Conservation (phyloP, 1,140 invertebrate genomes). For the Anagrus nilaparvatae region DNA sequence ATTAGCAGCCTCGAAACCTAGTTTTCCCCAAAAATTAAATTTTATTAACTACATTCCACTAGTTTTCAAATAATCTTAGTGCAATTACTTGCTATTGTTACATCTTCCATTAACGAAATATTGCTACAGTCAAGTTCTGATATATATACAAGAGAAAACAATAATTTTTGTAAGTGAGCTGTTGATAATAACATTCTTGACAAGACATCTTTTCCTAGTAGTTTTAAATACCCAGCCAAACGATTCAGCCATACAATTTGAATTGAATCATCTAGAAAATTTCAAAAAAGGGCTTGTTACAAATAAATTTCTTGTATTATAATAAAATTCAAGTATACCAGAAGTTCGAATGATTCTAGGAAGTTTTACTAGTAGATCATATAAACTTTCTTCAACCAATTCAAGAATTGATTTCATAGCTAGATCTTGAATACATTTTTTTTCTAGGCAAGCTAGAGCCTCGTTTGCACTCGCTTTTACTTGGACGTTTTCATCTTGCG, state of each 20-base stretch:
- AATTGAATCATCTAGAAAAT: constrained; percentile 44
- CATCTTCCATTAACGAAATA: constrained; percentile 45
- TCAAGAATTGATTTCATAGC: constrained; percentile 39
- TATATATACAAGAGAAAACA: constrained; percentile 44
- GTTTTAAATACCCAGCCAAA: constrained; percentile 48
- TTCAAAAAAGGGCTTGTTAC: background rate
- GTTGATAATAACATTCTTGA: constrained; percentile 41
- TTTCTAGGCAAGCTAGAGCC: constrained; percentile 35
- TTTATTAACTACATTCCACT: constrained; percentile 8
- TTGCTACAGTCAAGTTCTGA: constrained; percentile 42
- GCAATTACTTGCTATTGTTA: constrained; percentile 41
- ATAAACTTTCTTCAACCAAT: constrained; percentile 49
- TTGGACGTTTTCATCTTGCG: constrained; percentile 45
- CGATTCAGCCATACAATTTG: constrained; percentile 48
- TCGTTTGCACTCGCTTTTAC: constrained; percentile 35
- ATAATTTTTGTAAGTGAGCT: constrained; percentile 41
- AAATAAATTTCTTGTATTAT: constrained; percentile 5
- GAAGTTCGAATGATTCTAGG: constrained; percentile 50
- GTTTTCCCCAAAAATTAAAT: too few species aligned
- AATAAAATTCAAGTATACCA: constrained; percentile 32
- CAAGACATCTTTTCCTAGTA: constrained; percentile 45
- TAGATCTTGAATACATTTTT: constrained; percentile 25
- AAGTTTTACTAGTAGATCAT: constrained; percentile 42
- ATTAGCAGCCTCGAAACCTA: too few species aligned
- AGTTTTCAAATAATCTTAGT: constrained; percentile 16